These are phyloP conservation scores for Andrena trimmerana DNA, from an alignment of 2,888 invertebrate species.

Conservation along the genomic window DNA sequence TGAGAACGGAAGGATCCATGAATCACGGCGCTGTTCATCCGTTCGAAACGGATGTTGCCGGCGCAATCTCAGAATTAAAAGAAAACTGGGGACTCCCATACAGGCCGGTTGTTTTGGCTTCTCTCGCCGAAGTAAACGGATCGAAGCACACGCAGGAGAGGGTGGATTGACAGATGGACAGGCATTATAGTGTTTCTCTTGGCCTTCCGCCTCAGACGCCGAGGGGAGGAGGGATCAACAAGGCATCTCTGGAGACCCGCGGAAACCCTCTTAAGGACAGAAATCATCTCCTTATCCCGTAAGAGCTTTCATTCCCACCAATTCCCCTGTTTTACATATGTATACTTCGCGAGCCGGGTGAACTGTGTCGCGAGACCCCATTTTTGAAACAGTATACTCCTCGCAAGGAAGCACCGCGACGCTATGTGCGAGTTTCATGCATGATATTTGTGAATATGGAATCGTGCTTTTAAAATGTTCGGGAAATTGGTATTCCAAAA, in stretches of 20 bases:
- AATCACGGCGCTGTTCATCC: slow-evolving; percentile 30
- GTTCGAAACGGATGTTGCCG: slow-evolving; percentile 42
- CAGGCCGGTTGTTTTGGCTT: not conserved
- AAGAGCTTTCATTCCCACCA: slow-evolving; percentile 34
- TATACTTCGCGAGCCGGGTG: slow-evolving; percentile 35
- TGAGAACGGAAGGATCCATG: not conserved
- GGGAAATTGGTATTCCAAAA: slow-evolving; percentile 11
- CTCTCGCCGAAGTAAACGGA: slow-evolving; percentile 41
- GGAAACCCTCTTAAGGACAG: slow-evolving; percentile 68
- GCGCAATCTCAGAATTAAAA: slow-evolving; percentile 69
- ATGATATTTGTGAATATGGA: not conserved
- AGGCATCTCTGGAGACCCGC: slow-evolving; percentile 31
- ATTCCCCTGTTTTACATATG: slow-evolving; percentile 60
- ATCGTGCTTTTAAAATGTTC: not conserved
- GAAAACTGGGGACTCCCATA: slow-evolving; percentile 30
- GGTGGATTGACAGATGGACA: slow-evolving; percentile 68
- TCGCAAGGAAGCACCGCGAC: slow-evolving; percentile 23
- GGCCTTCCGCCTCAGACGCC: slow-evolving; percentile 25
- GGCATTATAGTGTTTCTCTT: slow-evolving; percentile 60
- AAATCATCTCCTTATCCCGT: slow-evolving; percentile 72
- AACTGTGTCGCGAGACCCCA: slow-evolving; percentile 44
- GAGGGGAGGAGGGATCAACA: slow-evolving; percentile 6
- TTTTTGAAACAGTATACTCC: slow-evolving; percentile 58
- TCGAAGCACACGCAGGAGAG: slow-evolving; percentile 52
- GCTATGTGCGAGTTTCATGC: slow-evolving; percentile 1